Evolutionary conservation across 2,888 invertebrate genomes (phyloP), one percentile per base, ranked within the genome.

Genomic region (Eugnorisma glareosa): DNA sequence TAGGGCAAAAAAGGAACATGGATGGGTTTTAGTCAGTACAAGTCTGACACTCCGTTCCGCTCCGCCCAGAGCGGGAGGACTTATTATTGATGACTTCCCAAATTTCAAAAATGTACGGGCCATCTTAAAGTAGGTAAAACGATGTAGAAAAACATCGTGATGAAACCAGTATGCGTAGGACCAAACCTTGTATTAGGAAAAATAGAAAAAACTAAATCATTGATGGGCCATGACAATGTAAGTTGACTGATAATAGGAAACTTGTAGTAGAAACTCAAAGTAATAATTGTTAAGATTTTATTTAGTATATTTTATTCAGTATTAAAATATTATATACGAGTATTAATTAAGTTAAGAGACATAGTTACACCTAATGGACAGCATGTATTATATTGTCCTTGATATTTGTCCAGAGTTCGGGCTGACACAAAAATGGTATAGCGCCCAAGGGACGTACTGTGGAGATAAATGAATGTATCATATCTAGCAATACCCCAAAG

Each of bases 351-450:
- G n/a, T 54, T n/a, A 31, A 1, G 8, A 31, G 31, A 59, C 31
- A 8, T 59, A 59, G 28, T 59, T 31, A 59, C 18, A 59, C 28
- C 3, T 18, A 59, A 31, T n/a, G 64, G 0, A 75, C 54, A 48
- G 63, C 21, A 64, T 24, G 28, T 61, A 61, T 61, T 64, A 51
- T 37, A 83, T n/a, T 67, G 57, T 43, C 61, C 57, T 70, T 84
- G 67, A 69, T 15, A 63, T 70, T 67, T 57, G 68, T 84, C 21
- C 45, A 15, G 21, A 63, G 67, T 81, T 82, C 11, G 43, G 57
- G 40, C 70, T 67, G 85, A 59, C 43, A 84, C 67, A 70, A 81
- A 84, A 85, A 85, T 82, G 61, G 82, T 82, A 85, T 63, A 67
- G 57, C 43, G 5, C 82, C 66, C 85, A 11, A 35, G 85, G 63